Evolutionary conservation across 2,113 vertebrate species (phyloP).

Genomic region (Chaetorhynchus papuensis): DNA sequence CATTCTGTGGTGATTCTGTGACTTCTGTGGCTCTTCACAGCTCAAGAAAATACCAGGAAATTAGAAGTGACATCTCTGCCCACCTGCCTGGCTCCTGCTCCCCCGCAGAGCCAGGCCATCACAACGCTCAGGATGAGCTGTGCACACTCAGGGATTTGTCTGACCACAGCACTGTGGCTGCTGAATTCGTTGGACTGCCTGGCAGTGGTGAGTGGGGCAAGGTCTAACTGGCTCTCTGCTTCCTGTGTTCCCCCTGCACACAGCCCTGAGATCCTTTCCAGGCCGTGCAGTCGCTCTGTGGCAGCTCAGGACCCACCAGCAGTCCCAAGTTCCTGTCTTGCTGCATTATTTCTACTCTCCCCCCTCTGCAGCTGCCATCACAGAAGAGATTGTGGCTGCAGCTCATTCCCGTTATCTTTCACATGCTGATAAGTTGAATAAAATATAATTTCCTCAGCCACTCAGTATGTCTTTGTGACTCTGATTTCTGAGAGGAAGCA

Average conservation of each 20-base stretch:
- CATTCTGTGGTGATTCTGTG: background rate
- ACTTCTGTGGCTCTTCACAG: background rate
- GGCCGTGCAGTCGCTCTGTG: rapidly evolving
- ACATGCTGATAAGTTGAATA: slow-evolving; percentile 20
- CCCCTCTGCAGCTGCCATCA: background rate
- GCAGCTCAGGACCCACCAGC: background rate
- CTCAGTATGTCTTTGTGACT: background rate
- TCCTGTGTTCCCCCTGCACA: background rate
- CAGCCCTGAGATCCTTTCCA: too few species aligned
- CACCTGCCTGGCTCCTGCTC: background rate
- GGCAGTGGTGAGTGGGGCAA: rapidly evolving
- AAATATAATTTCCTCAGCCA: slow-evolving; percentile 26
- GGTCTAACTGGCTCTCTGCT: rapidly evolving
- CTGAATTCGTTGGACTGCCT: rapidly evolving
- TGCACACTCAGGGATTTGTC: rapidly evolving
- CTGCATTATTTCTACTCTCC: background rate
- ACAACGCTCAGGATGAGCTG: rapidly evolving
- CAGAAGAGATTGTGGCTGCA: background rate
- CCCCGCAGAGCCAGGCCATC: background rate
- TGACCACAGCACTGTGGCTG: background rate
- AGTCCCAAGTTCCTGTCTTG: rapidly evolving
- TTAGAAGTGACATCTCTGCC: rapidly evolving
- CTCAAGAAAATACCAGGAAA: background rate
- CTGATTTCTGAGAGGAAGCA: background rate
- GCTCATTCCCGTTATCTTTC: slow-evolving; percentile 25